Conservation (phyloP, 2,113 vertebrate species). For the Macrotus californicus region DNA sequence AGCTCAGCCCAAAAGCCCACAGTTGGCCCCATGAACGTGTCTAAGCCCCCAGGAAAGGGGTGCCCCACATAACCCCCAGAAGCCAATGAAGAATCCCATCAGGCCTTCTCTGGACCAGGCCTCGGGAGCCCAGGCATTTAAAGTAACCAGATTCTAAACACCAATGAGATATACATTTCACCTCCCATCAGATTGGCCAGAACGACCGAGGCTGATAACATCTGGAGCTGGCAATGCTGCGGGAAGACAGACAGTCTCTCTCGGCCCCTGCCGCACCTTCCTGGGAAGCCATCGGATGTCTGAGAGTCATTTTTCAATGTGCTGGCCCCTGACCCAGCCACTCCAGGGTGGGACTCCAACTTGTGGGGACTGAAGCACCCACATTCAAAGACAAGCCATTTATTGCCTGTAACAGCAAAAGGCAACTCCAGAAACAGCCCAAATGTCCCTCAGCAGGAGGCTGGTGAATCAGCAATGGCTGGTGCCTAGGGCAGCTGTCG, state of each 20-base stretch:
- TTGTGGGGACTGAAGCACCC: neutral
- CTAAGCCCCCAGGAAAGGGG: too few relatives aligned
- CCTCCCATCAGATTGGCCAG: neutral
- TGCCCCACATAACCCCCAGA: neutral
- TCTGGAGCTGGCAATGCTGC: rapidly evolving
- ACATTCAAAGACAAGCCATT: neutral
- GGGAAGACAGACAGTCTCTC: neutral
- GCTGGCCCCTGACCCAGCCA: neutral
- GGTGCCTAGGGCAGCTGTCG: neutral
- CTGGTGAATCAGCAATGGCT: neutral
- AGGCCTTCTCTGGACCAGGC: neutral
- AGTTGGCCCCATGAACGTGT: rapidly evolving
- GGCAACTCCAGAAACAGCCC: neutral
- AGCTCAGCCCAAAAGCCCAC: neutral
- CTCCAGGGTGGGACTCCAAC: rapidly evolving
- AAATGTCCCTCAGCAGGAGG: neutral
- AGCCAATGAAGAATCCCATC: neutral
- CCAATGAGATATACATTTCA: rapidly evolving
- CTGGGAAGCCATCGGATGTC: neutral
- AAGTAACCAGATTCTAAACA: neutral
- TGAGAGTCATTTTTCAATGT: neutral
- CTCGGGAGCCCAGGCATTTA: neutral
- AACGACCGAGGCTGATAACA: neutral
- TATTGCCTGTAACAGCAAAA: neutral
- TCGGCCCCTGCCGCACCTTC: neutral